Evolutionary conservation across 2,113 vertebrate species (phyloP).

Genomic region (Rynchops niger): DNA sequence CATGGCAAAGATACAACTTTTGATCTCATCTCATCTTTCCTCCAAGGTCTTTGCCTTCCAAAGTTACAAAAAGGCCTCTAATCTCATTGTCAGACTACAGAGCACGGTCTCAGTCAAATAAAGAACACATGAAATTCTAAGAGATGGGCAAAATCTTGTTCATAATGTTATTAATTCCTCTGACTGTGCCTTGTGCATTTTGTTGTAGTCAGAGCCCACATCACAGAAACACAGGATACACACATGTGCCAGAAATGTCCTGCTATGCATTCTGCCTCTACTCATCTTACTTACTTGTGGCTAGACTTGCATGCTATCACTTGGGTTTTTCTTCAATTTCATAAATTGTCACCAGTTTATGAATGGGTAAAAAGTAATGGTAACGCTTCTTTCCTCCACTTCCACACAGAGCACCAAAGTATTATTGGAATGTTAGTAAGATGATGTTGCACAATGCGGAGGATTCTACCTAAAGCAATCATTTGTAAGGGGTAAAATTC

Average conservation of each 20-base stretch:
- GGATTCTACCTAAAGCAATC: background rate
- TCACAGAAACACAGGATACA: background rate
- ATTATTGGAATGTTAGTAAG: background rate
- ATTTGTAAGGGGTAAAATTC: background rate
- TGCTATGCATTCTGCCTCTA: background rate
- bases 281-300: background rate
- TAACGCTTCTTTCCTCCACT: background rate
- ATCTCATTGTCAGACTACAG: background rate
- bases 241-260: background rate
- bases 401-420: background rate
- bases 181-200: background rate
- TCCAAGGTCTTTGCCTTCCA: background rate
- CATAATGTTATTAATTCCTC: background rate
- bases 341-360: background rate
- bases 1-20: background rate
- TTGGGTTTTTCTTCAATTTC: background rate
- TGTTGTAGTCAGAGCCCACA: background rate
- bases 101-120: background rate
- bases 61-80: background rate
- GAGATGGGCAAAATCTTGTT: background rate
- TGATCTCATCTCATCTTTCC: background rate
- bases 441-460: background rate
- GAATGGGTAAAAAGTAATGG: background rate
- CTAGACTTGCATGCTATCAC: background rate
- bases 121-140: background rate